These are phyloP conservation scores for Paratilapia polleni DNA, from an alignment of 2,113 vertebrate genomes.

Conservation along the genomic window DNA sequence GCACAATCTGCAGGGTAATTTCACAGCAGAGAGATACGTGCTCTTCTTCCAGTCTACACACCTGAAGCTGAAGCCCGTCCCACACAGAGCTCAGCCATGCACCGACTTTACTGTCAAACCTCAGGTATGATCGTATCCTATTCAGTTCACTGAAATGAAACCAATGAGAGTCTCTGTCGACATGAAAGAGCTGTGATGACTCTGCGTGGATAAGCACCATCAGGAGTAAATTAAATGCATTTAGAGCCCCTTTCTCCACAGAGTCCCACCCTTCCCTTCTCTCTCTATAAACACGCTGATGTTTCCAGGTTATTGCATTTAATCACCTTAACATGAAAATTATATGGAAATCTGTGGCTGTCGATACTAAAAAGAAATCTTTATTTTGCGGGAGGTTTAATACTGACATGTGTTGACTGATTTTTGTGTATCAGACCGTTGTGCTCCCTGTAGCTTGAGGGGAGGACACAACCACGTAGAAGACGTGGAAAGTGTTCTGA, in stretches of 20 bases:
- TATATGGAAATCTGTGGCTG: not conserved
- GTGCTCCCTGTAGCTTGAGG: too few species aligned
- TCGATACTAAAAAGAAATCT: not conserved
- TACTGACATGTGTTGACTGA: too few species aligned
- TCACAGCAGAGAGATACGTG: not conserved
- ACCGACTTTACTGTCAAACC: too few species aligned
- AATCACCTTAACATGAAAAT: not conserved
- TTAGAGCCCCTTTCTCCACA: too few species aligned
- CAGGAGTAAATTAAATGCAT: too few species aligned
- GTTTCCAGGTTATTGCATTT: not conserved
- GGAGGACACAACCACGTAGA: too few species aligned
- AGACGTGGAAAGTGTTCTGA: too few species aligned
- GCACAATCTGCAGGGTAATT: not conserved
- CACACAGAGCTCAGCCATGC: not conserved
- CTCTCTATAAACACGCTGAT: not conserved
- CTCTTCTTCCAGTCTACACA: not conserved
- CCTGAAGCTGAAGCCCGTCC: not conserved
- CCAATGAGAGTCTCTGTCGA: not conserved
- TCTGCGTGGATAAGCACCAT: too few species aligned
- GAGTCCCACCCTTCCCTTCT: accelerated
- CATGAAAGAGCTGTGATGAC: too few species aligned
- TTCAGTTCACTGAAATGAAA: not conserved
- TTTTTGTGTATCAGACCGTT: too few species aligned
- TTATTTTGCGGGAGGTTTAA: not conserved
- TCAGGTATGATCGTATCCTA: too few species aligned